Evolutionary conservation across 1,140 invertebrate species (phyloP), one percentile per base, ranked within the genome.

Genomic region (Rhyzopertha dominica): DNA sequence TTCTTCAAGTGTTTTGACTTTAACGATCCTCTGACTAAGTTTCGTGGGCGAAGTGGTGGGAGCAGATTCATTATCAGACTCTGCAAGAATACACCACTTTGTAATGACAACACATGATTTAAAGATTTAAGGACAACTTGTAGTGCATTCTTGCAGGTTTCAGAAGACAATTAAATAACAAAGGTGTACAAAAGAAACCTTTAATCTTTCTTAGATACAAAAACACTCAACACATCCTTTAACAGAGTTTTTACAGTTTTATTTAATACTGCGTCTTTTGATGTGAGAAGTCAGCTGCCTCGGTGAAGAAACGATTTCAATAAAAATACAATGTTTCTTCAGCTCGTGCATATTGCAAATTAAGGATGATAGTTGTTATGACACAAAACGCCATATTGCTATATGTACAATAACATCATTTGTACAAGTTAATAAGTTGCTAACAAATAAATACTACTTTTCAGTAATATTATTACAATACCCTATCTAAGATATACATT

Each of bases 61-160:
- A 46, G 71, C 71, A 54, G 78, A 80, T 71, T 82, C 80, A 65
- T 73, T 80, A 71, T 82, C 80, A 49, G 81, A 82, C 62, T 83
- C 81, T 83, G 79, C 71, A 81, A 81, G 72, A 78, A 81, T 71
- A 80, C 72, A 79, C 66, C 64, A 55, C 43, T 52, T 53, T 28
- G 40, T 41, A 16, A 43, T 39, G 43, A 9, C 13, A 31, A 8
- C 2, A n/a, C n/a, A n/a, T n/a, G n/a, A n/a, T n/a, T n/a, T n/a
- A n/a, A 30, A 53, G 35, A 34, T 28, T 54, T 54, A 43, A 42
- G 34, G 18, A 28, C 8, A 4, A 25, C 10, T 35, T 36, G 56
- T 56, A 56, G 56, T 59, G 55, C 58, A 59, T 62, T 64, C 54
- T 62, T 59, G 59, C 54, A 62, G 59, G 35, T 13, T 36, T 46